Conservation (phyloP, 1,140 invertebrate genomes). For the Conus betulinus region DNA sequence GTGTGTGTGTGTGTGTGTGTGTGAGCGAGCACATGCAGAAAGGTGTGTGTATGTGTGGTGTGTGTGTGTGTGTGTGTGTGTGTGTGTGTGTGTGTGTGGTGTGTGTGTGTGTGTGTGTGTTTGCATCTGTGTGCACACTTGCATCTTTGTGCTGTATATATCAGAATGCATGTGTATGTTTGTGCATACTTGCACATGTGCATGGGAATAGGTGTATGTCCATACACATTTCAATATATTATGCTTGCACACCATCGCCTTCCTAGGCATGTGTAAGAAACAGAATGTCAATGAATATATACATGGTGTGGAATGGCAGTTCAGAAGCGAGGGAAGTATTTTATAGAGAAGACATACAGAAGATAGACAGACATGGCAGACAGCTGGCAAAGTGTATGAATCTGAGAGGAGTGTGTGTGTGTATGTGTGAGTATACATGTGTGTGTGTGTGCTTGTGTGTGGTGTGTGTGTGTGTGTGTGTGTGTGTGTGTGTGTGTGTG, state of each 20-base stretch:
- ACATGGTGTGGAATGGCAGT: background rate
- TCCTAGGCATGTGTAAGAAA: background rate
- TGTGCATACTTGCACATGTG: no score
- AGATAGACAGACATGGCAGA: no score
- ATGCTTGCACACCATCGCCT: no score
- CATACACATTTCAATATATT: no score
- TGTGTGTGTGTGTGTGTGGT: constrained; percentile 17
- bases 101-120: background rate
- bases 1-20: no score
- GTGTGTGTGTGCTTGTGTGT: background rate
- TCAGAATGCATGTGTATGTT: no score
- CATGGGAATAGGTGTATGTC: no score
- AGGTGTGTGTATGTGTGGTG: background rate
- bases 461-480: constrained; percentile 21
- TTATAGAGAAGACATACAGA: background rate
- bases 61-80: constrained; percentile 8
- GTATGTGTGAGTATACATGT: no score
- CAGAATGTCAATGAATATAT: background rate
- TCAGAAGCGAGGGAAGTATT: background rate
- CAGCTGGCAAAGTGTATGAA: no score
- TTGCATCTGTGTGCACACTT: no score
- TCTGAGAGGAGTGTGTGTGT: background rate
- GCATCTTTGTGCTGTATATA: no score
- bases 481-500: constrained; percentile 16
- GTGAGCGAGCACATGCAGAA: no score